Evolutionary conservation across 2,888 invertebrate species (phyloP).

Genomic region (Epirrhoe tristata): DNA sequence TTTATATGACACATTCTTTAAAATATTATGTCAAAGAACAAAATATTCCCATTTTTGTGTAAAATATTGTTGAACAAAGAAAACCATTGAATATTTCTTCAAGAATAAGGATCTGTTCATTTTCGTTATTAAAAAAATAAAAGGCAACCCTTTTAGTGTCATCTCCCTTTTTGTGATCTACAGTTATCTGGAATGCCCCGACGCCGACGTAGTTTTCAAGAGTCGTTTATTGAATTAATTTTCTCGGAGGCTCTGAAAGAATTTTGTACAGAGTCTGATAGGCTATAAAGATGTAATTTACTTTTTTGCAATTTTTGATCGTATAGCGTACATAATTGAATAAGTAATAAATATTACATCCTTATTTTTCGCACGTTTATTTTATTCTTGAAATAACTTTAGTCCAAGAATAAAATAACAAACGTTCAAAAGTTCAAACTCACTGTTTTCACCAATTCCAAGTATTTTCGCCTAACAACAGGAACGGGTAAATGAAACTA

Average conservation of each 20-base stretch:
- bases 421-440: too few relatives aligned
- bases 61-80: neutral
- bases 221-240: constrained; percentile 36
- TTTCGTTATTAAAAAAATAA: constrained; percentile 29
- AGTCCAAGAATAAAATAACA: too few relatives aligned
- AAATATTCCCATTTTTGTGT: neutral
- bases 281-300: constrained; percentile 14
- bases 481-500: neutral
- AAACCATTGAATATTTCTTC: neutral
- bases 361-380: too few relatives aligned
- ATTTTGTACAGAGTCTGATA: constrained; percentile 21
- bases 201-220: constrained; percentile 25
- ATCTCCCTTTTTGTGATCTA: constrained; percentile 20
- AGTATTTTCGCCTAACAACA: too few relatives aligned
- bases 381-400: too few relatives aligned
- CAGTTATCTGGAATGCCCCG: constrained; percentile 28
- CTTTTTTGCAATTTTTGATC: constrained; percentile 9
- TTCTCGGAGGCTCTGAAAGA: constrained; percentile 25
- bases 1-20: constrained; percentile 10
- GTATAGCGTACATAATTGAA: too few relatives aligned
- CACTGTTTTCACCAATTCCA: too few relatives aligned
- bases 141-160: constrained; percentile 35
- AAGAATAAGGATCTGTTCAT: neutral
- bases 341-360: too few relatives aligned
- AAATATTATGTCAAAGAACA: neutral